Conservation (phyloP, 2,113 vertebrate species). For the Lepisosteus osseus region DNA sequence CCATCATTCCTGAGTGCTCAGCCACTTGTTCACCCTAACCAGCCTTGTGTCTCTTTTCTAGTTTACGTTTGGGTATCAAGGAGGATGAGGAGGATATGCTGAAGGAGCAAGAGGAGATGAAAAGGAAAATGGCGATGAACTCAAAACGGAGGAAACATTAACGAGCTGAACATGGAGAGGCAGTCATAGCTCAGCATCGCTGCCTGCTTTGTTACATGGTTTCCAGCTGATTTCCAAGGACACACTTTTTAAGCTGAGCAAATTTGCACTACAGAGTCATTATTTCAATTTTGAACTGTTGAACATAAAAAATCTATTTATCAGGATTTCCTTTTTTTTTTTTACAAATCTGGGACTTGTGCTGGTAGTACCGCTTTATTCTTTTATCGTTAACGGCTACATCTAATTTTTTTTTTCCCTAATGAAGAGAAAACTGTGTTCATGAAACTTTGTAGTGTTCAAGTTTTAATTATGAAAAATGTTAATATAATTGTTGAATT, state of each 20-base stretch:
- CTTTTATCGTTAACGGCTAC: slow-evolving; percentile 29
- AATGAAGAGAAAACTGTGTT: slow-evolving; percentile 13
- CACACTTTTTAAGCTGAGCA: slow-evolving; percentile 24
- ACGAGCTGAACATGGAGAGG: neutral
- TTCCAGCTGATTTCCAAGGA: slow-evolving; percentile 28
- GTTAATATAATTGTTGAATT: slow-evolving; percentile 32
- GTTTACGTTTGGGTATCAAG: slow-evolving; percentile 42
- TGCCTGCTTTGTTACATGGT: slow-evolving; percentile 36
- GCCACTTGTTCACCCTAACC: slow-evolving; percentile 22
- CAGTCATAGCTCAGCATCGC: slow-evolving; percentile 3
- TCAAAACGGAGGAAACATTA: slow-evolving; percentile 32
- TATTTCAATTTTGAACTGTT: slow-evolving; percentile 31
- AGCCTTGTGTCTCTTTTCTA: slow-evolving; percentile 22
- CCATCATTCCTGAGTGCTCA: neutral
- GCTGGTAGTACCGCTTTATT: slow-evolving; percentile 23
- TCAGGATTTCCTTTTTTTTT: slow-evolving; percentile 17
- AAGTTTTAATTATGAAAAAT: slow-evolving; percentile 40
- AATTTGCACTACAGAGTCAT: slow-evolving; percentile 43
- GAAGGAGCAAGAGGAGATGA: slow-evolving; percentile 40
- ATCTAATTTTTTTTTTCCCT: slow-evolving; percentile 30
- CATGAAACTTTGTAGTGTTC: slow-evolving; percentile 4
- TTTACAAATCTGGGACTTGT: slow-evolving; percentile 23
- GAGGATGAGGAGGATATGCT: slow-evolving; percentile 42
- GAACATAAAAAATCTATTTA: slow-evolving; percentile 20
- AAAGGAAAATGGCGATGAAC: slow-evolving; percentile 35